These are phyloP conservation scores for Cinclus cinclus DNA, from an alignment of 2,113 vertebrate genomes.

Conservation along the genomic window DNA sequence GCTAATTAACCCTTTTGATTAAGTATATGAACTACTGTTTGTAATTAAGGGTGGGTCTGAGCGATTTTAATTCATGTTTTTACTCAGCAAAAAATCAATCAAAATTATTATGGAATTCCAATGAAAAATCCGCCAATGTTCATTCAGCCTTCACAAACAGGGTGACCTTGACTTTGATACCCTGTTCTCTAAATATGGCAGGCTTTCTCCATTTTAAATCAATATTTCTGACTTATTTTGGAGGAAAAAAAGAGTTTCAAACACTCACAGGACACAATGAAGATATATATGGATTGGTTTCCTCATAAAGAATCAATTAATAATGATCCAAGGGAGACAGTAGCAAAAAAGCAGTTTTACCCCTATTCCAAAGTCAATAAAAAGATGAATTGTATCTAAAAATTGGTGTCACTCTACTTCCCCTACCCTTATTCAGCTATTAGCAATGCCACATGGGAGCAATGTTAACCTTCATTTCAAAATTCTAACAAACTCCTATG, in stretches of 20 bases:
- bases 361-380: not conserved
- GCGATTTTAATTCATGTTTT: not conserved
- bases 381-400: not conserved
- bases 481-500: not conserved
- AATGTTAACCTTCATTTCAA: not conserved
- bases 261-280: not conserved
- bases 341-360: constrained; percentile 23
- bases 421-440: not conserved
- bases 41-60: not conserved
- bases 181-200: not conserved
- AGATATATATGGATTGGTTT: constrained; percentile 23
- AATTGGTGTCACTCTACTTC: not conserved
- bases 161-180: constrained; percentile 11
- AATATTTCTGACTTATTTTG: constrained; percentile 23
- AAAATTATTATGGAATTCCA: not conserved
- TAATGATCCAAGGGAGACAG: constrained; percentile 20
- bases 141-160: not conserved
- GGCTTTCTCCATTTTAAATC: not conserved
- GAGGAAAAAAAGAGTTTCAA: not conserved
- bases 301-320: constrained; percentile 48
- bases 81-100: not conserved
- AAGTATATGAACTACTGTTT: not conserved
- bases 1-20: not conserved
- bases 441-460: not conserved
- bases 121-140: not conserved